These are phyloP conservation scores for Aspidiotus destructor DNA, from an alignment of 2,888 invertebrate genomes.

Conservation along the genomic window DNA sequence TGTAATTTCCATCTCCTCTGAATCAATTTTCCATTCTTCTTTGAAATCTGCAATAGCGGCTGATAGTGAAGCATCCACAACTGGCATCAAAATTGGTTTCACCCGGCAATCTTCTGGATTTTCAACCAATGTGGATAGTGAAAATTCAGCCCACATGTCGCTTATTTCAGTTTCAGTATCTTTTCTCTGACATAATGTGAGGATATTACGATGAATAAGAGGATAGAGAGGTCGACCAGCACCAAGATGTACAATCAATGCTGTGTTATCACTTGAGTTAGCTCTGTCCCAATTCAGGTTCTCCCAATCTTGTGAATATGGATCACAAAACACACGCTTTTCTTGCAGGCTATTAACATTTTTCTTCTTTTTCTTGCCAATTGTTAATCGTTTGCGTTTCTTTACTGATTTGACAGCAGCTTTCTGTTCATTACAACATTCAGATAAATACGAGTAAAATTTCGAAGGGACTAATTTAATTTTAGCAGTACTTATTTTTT, in stretches of 20 bases:
- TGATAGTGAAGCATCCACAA: constrained; percentile 7
- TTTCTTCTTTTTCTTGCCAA: not conserved
- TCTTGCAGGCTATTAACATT: not conserved
- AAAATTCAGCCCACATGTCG: constrained; percentile 20
- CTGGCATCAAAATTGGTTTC: constrained; percentile 12
- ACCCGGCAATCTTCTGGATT: not conserved
- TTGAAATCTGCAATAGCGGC: not conserved
- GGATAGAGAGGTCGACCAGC: constrained; percentile 18
- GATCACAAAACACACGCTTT: constrained; percentile 7
- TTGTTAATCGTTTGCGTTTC: not conserved
- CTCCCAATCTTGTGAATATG: constrained; percentile 1
- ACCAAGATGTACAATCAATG: constrained; percentile 14
- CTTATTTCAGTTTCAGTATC: not conserved
- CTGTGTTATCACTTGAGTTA: not conserved
- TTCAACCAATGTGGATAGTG: constrained; percentile 13
- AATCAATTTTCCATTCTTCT: not conserved
- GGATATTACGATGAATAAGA: constrained; percentile 11
- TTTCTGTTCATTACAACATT: not conserved
- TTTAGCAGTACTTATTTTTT: not conserved
- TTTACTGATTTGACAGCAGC: not conserved
- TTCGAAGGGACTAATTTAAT: not conserved
- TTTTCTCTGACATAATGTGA: not conserved
- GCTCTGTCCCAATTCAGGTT: not conserved
- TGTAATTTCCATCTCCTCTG: not conserved
- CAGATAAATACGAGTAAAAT: not conserved